Percentiles rank a stretch among this genome's conserved stretches.
Conservation (phyloP, 1,140 invertebrate species). For the Ylistrum balloti region DNA sequence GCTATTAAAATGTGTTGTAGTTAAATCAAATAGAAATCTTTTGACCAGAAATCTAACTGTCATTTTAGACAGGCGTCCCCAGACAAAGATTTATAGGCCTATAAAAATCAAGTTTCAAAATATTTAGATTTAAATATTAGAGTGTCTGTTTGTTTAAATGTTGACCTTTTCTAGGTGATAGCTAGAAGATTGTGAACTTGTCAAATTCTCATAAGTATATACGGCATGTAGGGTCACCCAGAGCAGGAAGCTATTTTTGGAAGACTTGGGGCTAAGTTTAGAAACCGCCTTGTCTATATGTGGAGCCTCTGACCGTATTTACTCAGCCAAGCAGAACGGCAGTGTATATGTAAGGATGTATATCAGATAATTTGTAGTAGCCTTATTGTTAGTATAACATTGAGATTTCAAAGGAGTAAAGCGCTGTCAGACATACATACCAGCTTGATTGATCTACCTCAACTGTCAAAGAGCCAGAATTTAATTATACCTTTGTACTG, state of each 20-base stretch:
- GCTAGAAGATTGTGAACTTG: neutral
- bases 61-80: neutral
- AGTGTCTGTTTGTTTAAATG: slow-evolving; percentile 1
- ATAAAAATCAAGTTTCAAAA: slow-evolving; percentile 15
- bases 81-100: neutral
- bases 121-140: slow-evolving; percentile 28
- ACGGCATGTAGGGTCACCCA: neutral
- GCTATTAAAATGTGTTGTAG: neutral
- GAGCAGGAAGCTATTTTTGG: slow-evolving; percentile 3
- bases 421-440: neutral
- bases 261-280: neutral
- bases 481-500: slow-evolving; percentile 20
- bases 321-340: neutral
- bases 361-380: neutral
- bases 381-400: neutral
- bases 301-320: neutral
- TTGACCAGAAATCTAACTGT: neutral
- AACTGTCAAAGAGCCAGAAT: neutral
- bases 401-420: neutral
- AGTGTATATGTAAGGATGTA: neutral
- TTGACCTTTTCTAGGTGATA: neutral
- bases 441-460: neutral
- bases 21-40: neutral
- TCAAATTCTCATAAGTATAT: slow-evolving; percentile 24
- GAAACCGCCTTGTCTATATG: slow-evolving; percentile 13